Conservation (phyloP, 2,113 vertebrate species). For the Blennius ocellaris region DNA sequence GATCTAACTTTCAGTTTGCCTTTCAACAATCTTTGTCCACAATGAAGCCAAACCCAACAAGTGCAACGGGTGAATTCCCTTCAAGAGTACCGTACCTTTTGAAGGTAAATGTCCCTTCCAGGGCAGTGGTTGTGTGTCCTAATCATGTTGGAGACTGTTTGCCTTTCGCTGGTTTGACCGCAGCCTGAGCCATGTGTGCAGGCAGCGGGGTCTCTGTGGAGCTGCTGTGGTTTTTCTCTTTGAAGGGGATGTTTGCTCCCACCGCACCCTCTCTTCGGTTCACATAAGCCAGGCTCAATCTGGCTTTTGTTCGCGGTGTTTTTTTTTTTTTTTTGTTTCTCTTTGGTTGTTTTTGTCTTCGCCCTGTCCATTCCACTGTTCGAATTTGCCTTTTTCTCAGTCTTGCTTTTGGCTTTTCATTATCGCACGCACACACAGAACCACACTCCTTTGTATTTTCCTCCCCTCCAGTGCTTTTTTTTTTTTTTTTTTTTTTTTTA, state of each 20-base stretch:
- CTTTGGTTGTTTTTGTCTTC: slow-evolving; percentile 21
- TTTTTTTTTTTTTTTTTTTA: slow-evolving; percentile 43
- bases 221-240: slow-evolving; percentile 44
- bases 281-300: slow-evolving; percentile 20
- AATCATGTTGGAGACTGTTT: slow-evolving; percentile 47
- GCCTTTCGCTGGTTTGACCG: slow-evolving; percentile 56
- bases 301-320: neutral
- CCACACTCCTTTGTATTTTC: slow-evolving; percentile 36
- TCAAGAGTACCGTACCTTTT: too few species aligned
- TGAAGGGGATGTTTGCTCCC: slow-evolving; percentile 48
- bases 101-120: neutral
- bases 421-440: neutral
- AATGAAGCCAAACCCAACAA: too few species aligned
- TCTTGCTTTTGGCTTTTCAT: slow-evolving; percentile 4
- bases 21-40: too few species aligned
- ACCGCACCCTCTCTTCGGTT: slow-evolving; percentile 29
- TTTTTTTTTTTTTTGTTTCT: neutral
- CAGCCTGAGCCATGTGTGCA: slow-evolving; percentile 40
- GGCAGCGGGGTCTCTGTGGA: slow-evolving; percentile 32
- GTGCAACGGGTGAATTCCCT: too few species aligned
- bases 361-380: neutral
- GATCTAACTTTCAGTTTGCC: too few species aligned
- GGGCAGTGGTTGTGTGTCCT: neutral
- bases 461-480: neutral
- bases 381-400: neutral